Evolutionary conservation across 2,888 invertebrate genomes (phyloP), one percentile per base, ranked within the genome.

Genomic region (Drosophila meridiana): DNA sequence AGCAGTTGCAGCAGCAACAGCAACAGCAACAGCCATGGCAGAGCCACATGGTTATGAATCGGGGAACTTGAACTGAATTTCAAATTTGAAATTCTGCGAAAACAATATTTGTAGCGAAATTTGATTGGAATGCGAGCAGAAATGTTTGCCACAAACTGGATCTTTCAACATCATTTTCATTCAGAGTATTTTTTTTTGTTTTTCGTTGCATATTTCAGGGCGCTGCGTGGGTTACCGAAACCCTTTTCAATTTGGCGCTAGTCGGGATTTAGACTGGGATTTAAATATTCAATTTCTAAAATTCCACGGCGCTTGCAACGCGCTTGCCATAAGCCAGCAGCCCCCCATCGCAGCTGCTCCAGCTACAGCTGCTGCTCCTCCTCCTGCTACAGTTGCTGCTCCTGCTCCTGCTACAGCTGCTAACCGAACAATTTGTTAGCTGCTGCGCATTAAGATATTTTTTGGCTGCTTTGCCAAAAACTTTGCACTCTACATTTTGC

Each of bases 221-320:
- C 50, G 52, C 57, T 50, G 48, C 42, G 30, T 40, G 61, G 65
- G 74, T 60, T 42, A 26, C 28, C 32, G 42, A 76, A 84, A 84
- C 80, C 85, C 82, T 85, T 82, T 87, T 85, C 83, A 79, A 79
- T 82, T 78, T 85, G 63, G 58, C 53, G 66, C 68, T 60, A 65
- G 65, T 69, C 67, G 60, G 79, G 83, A 77, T 69, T 85, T 71
- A 61, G 73, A 59, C 58, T 59, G 45, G 82, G 85, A 85, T 82
- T 85, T 85, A 87, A 86, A 86, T 86, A 83, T 86, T 87, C 87
- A 83, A 86, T 80, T 80, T 77, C 69, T 68, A 69, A 73, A 69
- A 79, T 77, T 86, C 70, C 74, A 50, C 43, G 66, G 26, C 73
- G 63, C 68, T 74, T 76, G 79, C 75, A 73, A 53, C 63, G 55